phyloP scores from a whole-genome alignment of 1,140 invertebrate species.

The Microvelia longipes region DNA sequence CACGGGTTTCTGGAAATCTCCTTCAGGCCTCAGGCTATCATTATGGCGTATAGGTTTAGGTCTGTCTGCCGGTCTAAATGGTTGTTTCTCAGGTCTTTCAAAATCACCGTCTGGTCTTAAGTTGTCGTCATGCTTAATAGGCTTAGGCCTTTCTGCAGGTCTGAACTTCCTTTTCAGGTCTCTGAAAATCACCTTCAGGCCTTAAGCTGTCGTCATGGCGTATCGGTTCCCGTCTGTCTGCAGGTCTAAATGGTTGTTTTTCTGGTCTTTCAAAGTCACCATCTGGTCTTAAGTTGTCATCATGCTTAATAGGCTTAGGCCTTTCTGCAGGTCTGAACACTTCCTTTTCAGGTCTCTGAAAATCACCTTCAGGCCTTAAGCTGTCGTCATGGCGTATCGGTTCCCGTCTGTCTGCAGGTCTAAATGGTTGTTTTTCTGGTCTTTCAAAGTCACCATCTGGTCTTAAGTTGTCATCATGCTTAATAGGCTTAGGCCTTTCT shows the following conservation, averaged over 20 bases:
- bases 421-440: conserved; percentile 28
- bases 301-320: conserved; percentile 24
- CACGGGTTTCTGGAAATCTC: conserved; percentile 30
- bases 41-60: conserved; percentile 26
- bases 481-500: conserved; percentile 29
- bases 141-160: conserved; percentile 30
- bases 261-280: conserved; percentile 36
- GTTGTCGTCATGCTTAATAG: conserved; percentile 29
- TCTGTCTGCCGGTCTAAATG: conserved; percentile 26
- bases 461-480: conserved; percentile 42
- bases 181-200: conserved; percentile 36
- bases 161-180: conserved; percentile 27
- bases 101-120: conserved; percentile 33
- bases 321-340: conserved; percentile 27
- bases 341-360: conserved; percentile 35
- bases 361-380: conserved; percentile 42
- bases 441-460: conserved; percentile 45
- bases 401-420: no score
- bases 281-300: conserved; percentile 45
- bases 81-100: conserved; percentile 26
- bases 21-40: conserved; percentile 39
- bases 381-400: conserved; percentile 50
- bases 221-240: conserved; percentile 28
- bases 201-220: conserved; percentile 28
- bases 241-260: conserved; percentile 21